Percentiles rank a stretch among this genome's conserved stretches.
These are phyloP conservation scores for Agelas oroides DNA, from an alignment of 37 sponge, comb jelly and placozoan genomes.

Conservation along the genomic window DNA sequence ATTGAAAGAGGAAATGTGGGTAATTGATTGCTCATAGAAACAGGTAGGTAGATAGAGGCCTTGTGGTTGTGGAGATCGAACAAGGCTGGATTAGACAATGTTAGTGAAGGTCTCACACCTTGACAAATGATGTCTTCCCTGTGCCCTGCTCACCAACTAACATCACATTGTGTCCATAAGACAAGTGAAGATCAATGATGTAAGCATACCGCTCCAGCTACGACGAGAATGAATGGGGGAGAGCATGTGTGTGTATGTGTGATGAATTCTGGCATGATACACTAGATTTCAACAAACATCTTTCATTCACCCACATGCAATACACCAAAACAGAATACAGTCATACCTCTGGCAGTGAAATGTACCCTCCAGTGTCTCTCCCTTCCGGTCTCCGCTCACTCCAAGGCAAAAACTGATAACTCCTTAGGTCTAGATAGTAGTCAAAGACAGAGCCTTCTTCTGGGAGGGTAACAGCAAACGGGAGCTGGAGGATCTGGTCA, in stretches of 20 bases:
- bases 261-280: too few relatives aligned
- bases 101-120: too few relatives aligned
- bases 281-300: too few relatives aligned
- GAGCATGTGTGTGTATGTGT: too few relatives aligned
- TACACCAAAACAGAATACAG: too few relatives aligned
- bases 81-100: too few relatives aligned
- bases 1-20: conserved; percentile 8
- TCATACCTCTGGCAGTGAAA: conserved; percentile 66
- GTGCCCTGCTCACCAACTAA: conserved; percentile 64
- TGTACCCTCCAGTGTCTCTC: conserved; percentile 21
- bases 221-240: background rate
- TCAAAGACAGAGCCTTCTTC: conserved; percentile 70
- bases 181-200: conserved; percentile 61
- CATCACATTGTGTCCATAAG: conserved; percentile 64
- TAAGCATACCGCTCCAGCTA: conserved; percentile 60
- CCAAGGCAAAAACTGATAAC: conserved; percentile 68
- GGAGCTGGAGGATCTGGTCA: conserved; percentile 49
- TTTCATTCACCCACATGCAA: too few relatives aligned
- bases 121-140: conserved; percentile 70
- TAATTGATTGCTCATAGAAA: too few relatives aligned
- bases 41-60: background rate
- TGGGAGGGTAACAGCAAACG: conserved; percentile 46
- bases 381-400: conserved; percentile 20
- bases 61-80: too few relatives aligned
- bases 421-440: conserved; percentile 67